Conservation (phyloP, 2,113 vertebrate genomes). For the Pseudorectes ferrugineus region DNA sequence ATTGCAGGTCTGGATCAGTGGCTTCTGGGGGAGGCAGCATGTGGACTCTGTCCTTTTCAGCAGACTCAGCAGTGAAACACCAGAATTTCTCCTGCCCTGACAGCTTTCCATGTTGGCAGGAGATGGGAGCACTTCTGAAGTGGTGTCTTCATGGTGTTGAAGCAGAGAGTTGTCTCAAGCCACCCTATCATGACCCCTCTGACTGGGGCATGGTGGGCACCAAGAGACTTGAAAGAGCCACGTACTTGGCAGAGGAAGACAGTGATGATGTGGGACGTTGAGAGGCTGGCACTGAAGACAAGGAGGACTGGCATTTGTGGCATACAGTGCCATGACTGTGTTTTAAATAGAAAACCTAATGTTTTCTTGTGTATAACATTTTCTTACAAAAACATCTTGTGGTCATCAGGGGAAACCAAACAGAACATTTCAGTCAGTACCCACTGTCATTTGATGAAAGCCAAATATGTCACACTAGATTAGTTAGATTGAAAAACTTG, state of each 20-base stretch:
- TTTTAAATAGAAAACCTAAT: slow-evolving; percentile 29
- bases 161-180: neutral
- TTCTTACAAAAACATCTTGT: slow-evolving; percentile 56
- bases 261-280: neutral
- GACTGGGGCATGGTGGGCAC: neutral
- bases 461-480: slow-evolving; percentile 71
- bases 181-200: neutral
- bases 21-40: neutral
- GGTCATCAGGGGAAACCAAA: slow-evolving; percentile 62
- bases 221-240: neutral
- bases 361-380: slow-evolving; percentile 49
- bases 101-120: neutral
- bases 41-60: neutral
- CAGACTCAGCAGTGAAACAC: neutral
- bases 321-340: neutral
- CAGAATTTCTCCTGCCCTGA: neutral
- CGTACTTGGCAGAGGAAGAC: neutral
- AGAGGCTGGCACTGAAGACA: neutral
- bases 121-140: neutral
- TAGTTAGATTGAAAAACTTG: slow-evolving; percentile 69
- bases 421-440: slow-evolving; percentile 56
- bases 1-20: neutral
- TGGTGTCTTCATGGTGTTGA: neutral
- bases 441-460: slow-evolving; percentile 60
- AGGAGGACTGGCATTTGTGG: neutral